These are phyloP conservation scores for Epinotia nisella DNA, from an alignment of 2,888 invertebrate species.

Conservation along the genomic window DNA sequence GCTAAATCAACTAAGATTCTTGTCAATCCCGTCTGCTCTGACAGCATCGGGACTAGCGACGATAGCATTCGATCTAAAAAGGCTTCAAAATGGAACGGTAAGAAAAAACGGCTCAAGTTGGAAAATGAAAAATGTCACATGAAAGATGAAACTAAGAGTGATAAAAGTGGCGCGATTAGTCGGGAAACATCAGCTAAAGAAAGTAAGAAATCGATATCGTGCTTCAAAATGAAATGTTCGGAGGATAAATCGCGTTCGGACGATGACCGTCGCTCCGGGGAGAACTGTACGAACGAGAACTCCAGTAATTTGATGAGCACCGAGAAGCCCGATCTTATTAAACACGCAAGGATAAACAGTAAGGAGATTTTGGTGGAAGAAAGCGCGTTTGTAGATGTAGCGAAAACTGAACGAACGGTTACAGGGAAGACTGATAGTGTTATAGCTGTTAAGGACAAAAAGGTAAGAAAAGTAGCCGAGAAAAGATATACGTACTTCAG, in stretches of 20 bases:
- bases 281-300: conserved; percentile 78
- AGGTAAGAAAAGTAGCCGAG: conserved; percentile 57
- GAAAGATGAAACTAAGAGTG: conserved; percentile 61
- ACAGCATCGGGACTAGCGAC: conserved; percentile 73
- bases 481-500: background rate
- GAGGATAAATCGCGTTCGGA: conserved; percentile 73
- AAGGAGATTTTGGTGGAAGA: conserved; percentile 70
- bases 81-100: conserved; percentile 75
- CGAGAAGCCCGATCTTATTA: conserved; percentile 74
- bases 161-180: conserved; percentile 70
- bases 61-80: conserved; percentile 75
- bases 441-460: conserved; percentile 64
- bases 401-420: conserved; percentile 65
- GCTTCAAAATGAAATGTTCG: conserved; percentile 80
- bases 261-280: conserved; percentile 72
- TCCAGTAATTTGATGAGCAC: conserved; percentile 71
- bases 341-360: conserved; percentile 70
- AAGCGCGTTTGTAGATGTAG: conserved; percentile 68
- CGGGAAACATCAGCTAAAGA: conserved; percentile 67
- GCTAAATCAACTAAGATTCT: conserved; percentile 81
- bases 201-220: conserved; percentile 78
- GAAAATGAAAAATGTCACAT: conserved; percentile 61
- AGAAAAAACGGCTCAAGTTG: conserved; percentile 77
- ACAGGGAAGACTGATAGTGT: conserved; percentile 72
- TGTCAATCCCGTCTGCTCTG: conserved; percentile 79